phyloP scores from a whole-genome alignment of 1,140 invertebrate genomes.

The Liolophura sinensis region DNA sequence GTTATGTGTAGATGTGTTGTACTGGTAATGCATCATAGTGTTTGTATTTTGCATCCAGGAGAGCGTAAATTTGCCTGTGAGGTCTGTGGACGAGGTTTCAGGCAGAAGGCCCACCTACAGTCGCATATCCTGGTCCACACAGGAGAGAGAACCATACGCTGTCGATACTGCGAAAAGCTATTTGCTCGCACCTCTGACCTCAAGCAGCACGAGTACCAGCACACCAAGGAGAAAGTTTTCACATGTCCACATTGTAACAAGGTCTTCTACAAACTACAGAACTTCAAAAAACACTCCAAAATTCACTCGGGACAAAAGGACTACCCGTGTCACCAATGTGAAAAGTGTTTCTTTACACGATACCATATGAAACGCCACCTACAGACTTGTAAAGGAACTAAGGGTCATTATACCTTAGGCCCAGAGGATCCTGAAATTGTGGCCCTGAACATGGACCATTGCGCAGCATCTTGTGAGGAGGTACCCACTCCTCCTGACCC shows the following conservation, averaged over 20 bases:
- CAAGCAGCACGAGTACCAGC: constrained; percentile 33
- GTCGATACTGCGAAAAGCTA: constrained; percentile 59
- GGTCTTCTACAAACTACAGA: constrained; percentile 37
- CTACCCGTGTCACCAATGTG: constrained; percentile 62
- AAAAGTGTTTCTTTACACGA: constrained; percentile 38
- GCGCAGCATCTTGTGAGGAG: no score
- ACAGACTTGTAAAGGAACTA: constrained; percentile 25
- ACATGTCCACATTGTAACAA: constrained; percentile 21
- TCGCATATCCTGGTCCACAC: constrained; percentile 62
- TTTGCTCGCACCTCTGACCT: constrained; percentile 29
- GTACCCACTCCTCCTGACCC: no score
- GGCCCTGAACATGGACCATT: no score
- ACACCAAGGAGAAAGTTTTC: constrained; percentile 31
- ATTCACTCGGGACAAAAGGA: constrained; percentile 61
- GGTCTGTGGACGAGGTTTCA: constrained; percentile 64
- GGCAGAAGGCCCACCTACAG: constrained; percentile 61
- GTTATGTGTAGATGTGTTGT: neutral
- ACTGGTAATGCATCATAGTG: neutral
- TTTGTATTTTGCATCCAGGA: constrained; percentile 22
- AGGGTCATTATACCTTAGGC: neutral
- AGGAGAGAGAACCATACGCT: constrained; percentile 60
- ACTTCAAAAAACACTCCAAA: constrained; percentile 60
- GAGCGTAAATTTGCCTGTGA: constrained; percentile 61
- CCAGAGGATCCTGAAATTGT: no score
- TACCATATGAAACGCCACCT: constrained; percentile 34